Evolutionary conservation across 2,113 vertebrate species (phyloP), one percentile per base, ranked within the genome.

Genomic region (Albula glossodonta): DNA sequence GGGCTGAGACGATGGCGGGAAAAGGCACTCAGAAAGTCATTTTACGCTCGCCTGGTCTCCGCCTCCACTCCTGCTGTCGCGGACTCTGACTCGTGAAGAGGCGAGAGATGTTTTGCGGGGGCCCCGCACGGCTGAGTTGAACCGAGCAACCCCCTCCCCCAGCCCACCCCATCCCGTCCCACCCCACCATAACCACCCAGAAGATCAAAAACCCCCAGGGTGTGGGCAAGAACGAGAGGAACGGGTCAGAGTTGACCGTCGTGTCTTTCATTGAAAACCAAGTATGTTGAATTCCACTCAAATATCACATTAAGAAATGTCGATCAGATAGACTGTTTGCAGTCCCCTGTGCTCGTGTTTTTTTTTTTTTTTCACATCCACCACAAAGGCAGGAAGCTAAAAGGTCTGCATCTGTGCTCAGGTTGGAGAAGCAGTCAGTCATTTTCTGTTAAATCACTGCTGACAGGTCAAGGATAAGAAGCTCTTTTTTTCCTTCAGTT

Each of bases 401-500:
- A 93, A 94, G 91, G 91, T 94, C 92, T 89, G 87, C 87, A 86
- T 89, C 82, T 57, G 85, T 86, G 90, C 87, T 89, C 87, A 90
- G 89, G 92, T 90, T 93, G 89, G 89, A 84, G 89, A 91, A 90
- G 91, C 91, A 91, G 90, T 93, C 93, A 93, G 93, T 93, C 94
- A 93, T 90, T 94, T 92, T 89, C 88, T 91, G 93, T 94, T 94
- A 94, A 90, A 93, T 86, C 91, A 93, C 90, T 91, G 92, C 93
- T 93, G 92, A 89, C 90, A 92, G 92, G 92, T 93, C 93, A 94
- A 91, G 92, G 89, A 91, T 91, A 94, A 95, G 88, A 93, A 89
- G 91, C 89, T 88, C 86, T 31, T 74, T 74, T 74, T 88, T 88
- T 90, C 88, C 81, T 87, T 86, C 88, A 89, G 85, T 87, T 88